Base-by-base conservation (phyloP, 2,888 invertebrate species). In the Molanna angustata region DNA sequence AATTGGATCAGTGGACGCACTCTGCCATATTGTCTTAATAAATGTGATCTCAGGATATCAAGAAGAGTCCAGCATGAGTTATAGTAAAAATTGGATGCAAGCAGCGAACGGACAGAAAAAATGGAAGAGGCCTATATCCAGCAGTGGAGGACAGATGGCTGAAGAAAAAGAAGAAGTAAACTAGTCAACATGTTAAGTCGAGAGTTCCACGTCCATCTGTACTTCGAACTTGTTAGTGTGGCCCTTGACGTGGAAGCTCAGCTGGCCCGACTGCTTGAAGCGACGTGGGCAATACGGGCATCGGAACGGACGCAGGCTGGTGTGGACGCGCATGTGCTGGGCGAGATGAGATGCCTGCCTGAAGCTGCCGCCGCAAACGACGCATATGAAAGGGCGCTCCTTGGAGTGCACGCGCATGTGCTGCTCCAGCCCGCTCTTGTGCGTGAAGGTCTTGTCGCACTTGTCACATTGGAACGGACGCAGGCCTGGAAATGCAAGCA, bases 251-350 rank as follows among this genome's bases (percentile, higher is more conserved):
- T 77, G 76, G 16, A 73, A 75, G 53, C 74, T 76, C 0, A 76
- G 52, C 45, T 76, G 76, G 31, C 71, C 72, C 61, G 70, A 69
- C 47, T 77, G 76, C 32, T 73, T 74, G 60, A 73, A 75, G 33
- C 72, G 64, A 17, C 75, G 70, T 6, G 67, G 64, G 54, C 76
- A 76, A 0, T 74, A 62, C 0, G 66, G 69, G 45, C 76, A 76
- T 16, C 71, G 69, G 64, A 74, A 76, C 0, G 76, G 76, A 0
- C 72, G 66, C 0, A 76, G 71, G 37, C 74, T 71, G 0, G 76
- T 75, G 54, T 76, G 76, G 0, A 74, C 74, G 0, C 76, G 50
- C 75, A 76, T 76, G 32, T 76, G 76, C 13, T 76, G 76, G 21
- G 69, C 69, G 6, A 76, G 35, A 54, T 76, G 76, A 0, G 76